Conservation (phyloP, 2,888 invertebrate genomes). For the Orthonevra nobilis region DNA sequence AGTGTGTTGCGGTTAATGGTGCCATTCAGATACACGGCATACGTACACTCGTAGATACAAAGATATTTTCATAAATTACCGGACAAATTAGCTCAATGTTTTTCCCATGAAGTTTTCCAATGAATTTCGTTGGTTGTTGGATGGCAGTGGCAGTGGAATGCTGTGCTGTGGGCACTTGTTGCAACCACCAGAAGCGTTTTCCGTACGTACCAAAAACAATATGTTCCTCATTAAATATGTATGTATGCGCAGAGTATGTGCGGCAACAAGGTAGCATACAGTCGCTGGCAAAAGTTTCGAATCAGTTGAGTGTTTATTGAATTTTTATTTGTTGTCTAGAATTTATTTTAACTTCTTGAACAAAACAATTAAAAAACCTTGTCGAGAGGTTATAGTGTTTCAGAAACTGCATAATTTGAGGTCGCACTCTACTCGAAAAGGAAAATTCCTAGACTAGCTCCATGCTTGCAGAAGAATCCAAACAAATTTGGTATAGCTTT, state of each 20-base stretch:
- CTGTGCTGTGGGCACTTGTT: conserved; percentile 5
- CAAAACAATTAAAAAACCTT: too few relatives aligned
- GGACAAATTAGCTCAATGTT: conserved; percentile 68
- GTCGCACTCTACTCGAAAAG: too few relatives aligned
- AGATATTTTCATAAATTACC: conserved; percentile 68
- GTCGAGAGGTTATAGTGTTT: too few relatives aligned
- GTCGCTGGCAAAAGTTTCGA: conserved; percentile 26
- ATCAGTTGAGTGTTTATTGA: too few relatives aligned
- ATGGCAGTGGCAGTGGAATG: conserved; percentile 34
- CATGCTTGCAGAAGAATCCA: too few relatives aligned
- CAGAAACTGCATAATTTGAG: too few relatives aligned
- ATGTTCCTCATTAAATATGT: conserved; percentile 62
- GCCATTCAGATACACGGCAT: conserved; percentile 62
- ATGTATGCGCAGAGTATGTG: conserved; percentile 38
- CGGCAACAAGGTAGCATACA: conserved; percentile 25
- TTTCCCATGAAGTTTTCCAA: conserved; percentile 66
- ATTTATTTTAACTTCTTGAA: too few relatives aligned
- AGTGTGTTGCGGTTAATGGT: conserved; percentile 63
- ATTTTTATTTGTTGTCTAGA: too few relatives aligned
- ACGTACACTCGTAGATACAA: conserved; percentile 41
- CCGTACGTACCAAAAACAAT: conserved; percentile 64
- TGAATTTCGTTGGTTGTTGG: conserved; percentile 58
- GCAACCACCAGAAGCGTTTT: conserved; percentile 25
- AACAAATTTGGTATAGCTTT: too few relatives aligned
- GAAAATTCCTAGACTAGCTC: too few relatives aligned